phyloP scores from a whole-genome alignment of 2,888 invertebrate genomes.

The Diarsia rubi region DNA sequence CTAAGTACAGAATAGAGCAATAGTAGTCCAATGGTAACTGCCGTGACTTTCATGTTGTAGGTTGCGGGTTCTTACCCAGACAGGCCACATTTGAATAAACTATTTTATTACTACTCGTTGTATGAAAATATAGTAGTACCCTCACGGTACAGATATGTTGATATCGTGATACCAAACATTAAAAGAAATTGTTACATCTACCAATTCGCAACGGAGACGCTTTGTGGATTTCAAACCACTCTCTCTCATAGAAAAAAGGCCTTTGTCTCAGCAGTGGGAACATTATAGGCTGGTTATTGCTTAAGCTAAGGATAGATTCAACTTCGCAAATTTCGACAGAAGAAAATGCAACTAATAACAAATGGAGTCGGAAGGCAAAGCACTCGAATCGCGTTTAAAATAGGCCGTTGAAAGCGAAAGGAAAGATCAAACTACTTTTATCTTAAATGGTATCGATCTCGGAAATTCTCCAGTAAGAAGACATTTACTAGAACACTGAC shows the following conservation, averaged over 20 bases:
- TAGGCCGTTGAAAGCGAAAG: constrained; percentile 32
- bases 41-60: neutral
- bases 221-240: neutral
- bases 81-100: neutral
- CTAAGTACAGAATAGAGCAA: neutral
- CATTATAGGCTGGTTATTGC: no score
- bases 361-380: neutral
- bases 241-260: neutral
- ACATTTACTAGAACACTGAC: constrained; percentile 30
- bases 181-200: neutral
- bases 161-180: no score
- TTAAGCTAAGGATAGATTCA: neutral
- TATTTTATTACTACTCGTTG: neutral
- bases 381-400: constrained; percentile 5
- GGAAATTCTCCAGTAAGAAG: constrained; percentile 14
- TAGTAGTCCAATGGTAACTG: neutral
- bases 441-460: constrained; percentile 33
- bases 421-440: constrained; percentile 8
- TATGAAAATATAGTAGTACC: neutral
- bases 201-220: neutral
- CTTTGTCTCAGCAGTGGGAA: neutral
- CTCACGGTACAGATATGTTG: no score
- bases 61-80: neutral
- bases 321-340: neutral
- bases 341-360: neutral